These are phyloP conservation scores for Scrobipalpa costella DNA, from an alignment of 2,888 invertebrate genomes.

Conservation along the genomic window DNA sequence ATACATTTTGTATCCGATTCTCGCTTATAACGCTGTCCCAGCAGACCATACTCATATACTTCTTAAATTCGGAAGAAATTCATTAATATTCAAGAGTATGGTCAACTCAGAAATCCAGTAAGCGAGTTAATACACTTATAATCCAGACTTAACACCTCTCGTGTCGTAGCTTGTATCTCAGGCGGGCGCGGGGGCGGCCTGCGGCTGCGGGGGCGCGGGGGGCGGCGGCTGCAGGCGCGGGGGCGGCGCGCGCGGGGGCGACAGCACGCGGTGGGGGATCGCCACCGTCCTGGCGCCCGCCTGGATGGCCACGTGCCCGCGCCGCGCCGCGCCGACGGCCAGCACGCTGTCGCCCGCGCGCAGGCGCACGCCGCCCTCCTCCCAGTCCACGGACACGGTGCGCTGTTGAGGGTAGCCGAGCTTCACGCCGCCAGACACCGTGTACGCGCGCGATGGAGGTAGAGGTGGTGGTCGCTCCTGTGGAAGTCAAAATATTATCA, in stretches of 20 bases:
- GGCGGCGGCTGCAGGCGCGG: conserved; percentile 56
- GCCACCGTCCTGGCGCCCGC: conserved; percentile 53
- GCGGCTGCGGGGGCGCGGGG: conserved; percentile 44
- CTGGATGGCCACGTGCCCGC: conserved; percentile 87
- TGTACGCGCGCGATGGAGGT: conserved; percentile 94
- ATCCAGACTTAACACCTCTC: not conserved
- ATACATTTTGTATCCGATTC: conserved; percentile 22
- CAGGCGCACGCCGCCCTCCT: conserved; percentile 68
- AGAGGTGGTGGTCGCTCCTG: conserved; percentile 95
- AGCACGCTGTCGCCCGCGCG: conserved; percentile 93
- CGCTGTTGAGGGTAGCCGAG: conserved; percentile 95
- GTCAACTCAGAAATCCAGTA: too few species aligned
- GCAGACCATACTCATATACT: too few species aligned
- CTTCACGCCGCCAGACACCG: conserved; percentile 94
- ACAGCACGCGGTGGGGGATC: conserved; percentile 72
- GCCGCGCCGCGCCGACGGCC: conserved; percentile 92
- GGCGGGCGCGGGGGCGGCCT: conserved; percentile 38
- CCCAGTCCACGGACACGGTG: conserved; percentile 94
- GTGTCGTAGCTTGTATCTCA: conserved; percentile 18
- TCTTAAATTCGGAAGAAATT: too few species aligned
- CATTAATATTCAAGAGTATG: too few species aligned
- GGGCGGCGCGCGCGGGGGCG: conserved; percentile 61
- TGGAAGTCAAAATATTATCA: not conserved
- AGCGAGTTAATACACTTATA: not conserved
- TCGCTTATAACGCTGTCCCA: too few species aligned